A percentile compares a stretch with the other conserved stretches of the same genome.
phyloP scores from a whole-genome alignment of 2,113 vertebrate genomes.

The Hippocampus comes region DNA sequence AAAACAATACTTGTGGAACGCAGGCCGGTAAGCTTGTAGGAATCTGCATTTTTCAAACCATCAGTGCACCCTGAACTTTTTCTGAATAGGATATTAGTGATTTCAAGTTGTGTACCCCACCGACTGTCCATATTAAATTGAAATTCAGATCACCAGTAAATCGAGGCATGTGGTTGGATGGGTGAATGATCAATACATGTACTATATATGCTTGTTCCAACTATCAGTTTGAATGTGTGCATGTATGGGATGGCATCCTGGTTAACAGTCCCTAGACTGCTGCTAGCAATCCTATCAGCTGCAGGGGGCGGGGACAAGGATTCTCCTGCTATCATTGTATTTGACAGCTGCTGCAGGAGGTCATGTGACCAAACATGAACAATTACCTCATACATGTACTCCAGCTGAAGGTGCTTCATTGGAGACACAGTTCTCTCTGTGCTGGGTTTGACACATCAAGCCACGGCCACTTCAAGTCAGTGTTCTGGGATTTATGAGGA shows the following conservation, averaged over 20 bases:
- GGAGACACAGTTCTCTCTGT: conserved; percentile 12
- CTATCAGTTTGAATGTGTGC: background rate
- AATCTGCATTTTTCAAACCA: no score
- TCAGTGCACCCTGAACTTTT: no score
- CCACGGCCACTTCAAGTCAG: background rate
- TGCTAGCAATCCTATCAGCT: conserved; percentile 64
- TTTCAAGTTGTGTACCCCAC: no score
- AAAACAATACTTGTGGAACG: no score
- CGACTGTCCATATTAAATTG: no score
- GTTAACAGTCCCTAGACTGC: conserved; percentile 62
- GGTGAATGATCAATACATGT: no score
- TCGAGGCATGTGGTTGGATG: no score
- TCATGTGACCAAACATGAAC: conserved; percentile 76
- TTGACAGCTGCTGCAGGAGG: conserved; percentile 76
- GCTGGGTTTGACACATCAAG: conserved; percentile 1
- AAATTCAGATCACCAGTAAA: no score
- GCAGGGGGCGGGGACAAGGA: conserved; percentile 45
- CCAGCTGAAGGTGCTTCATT: conserved; percentile 47
- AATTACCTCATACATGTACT: conserved; percentile 76
- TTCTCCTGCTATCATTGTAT: conserved; percentile 63
- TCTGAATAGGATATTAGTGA: no score
- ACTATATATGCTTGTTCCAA: background rate
- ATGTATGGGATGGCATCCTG: conserved; percentile 34
- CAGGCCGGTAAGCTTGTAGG: no score
- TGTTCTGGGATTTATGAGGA: background rate